phyloP scores from a whole-genome alignment of 2,113 vertebrate species.

The Bufo gargarizans region DNA sequence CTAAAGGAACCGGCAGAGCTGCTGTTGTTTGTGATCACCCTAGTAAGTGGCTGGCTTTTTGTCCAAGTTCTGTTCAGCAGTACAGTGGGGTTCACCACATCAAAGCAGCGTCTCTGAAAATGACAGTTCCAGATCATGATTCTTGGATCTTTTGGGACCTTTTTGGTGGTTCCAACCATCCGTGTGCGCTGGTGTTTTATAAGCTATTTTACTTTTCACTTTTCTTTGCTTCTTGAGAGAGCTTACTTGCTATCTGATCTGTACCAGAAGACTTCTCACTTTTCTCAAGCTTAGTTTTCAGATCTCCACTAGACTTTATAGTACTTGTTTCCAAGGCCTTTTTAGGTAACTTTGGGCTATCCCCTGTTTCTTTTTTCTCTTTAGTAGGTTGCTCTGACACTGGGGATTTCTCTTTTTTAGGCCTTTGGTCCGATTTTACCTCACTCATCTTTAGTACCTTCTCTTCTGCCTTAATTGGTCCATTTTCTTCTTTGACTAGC shows the following conservation, averaged over 20 bases:
- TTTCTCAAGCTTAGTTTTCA: slow-evolving; percentile 69
- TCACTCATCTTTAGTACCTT: slow-evolving; percentile 60
- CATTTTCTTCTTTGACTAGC: slow-evolving; percentile 55
- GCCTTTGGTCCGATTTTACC: slow-evolving; percentile 37
- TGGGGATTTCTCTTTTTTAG: slow-evolving; percentile 59
- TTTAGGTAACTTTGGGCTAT: slow-evolving; percentile 68
- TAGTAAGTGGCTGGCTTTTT: slow-evolving; percentile 36
- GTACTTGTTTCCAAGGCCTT: slow-evolving; percentile 69
- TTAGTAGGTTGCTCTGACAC: slow-evolving; percentile 60
- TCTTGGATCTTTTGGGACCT: slow-evolving; percentile 24
- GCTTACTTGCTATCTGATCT: slow-evolving; percentile 74
- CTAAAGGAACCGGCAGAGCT: slow-evolving; percentile 55
- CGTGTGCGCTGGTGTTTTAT: neutral
- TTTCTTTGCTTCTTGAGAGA: slow-evolving; percentile 71
- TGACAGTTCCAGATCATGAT: slow-evolving; percentile 44
- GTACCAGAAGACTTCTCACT: slow-evolving; percentile 80
- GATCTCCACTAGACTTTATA: slow-evolving; percentile 39
- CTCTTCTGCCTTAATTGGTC: slow-evolving; percentile 57
- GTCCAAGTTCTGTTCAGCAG: slow-evolving; percentile 38
- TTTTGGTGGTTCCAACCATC: slow-evolving; percentile 33
- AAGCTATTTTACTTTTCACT: slow-evolving; percentile 64
- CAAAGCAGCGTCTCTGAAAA: slow-evolving; percentile 60
- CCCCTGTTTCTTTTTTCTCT: slow-evolving; percentile 54
- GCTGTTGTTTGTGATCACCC: slow-evolving; percentile 28
- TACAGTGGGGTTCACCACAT: slow-evolving; percentile 53